phyloP scores from a whole-genome alignment of 2,888 invertebrate genomes.

The Norana najaformis region DNA sequence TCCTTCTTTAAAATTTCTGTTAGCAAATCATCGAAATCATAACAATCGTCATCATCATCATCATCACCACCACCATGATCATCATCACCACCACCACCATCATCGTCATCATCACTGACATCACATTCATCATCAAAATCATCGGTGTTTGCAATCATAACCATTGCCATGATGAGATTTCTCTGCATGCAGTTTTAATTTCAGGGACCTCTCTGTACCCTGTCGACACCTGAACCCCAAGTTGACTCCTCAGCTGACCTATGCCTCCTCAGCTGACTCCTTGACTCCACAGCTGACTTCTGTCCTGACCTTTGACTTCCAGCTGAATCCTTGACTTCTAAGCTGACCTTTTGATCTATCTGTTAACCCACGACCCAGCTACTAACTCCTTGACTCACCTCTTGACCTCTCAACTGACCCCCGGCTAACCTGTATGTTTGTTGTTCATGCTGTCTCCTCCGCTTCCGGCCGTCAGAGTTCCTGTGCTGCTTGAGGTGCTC shows the following conservation, averaged over 20 bases:
- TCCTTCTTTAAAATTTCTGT: neutral
- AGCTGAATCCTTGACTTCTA: neutral
- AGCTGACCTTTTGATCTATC: too few species aligned
- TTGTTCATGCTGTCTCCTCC: neutral
- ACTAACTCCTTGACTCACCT: neutral
- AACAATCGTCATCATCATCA: neutral
- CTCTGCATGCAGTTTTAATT: neutral
- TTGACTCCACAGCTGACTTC: neutral
- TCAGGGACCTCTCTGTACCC: neutral
- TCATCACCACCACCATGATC: too few species aligned
- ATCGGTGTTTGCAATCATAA: too few species aligned
- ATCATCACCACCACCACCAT: too few species aligned
- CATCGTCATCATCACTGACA: too few species aligned
- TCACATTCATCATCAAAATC: too few species aligned
- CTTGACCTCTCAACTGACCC: neutral
- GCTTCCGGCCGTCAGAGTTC: slow-evolving; percentile 48
- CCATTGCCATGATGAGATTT: too few species aligned
- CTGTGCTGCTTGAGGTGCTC: slow-evolving; percentile 47
- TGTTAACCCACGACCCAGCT: too few species aligned
- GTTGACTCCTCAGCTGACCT: too few species aligned
- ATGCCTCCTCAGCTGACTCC: too few species aligned
- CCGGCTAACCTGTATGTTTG: neutral
- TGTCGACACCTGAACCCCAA: too few species aligned
- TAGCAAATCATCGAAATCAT: neutral
- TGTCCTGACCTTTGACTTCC: neutral